Evolutionary conservation across 2,888 invertebrate species (phyloP).

Genomic region (Trichogramma dendrolimi): DNA sequence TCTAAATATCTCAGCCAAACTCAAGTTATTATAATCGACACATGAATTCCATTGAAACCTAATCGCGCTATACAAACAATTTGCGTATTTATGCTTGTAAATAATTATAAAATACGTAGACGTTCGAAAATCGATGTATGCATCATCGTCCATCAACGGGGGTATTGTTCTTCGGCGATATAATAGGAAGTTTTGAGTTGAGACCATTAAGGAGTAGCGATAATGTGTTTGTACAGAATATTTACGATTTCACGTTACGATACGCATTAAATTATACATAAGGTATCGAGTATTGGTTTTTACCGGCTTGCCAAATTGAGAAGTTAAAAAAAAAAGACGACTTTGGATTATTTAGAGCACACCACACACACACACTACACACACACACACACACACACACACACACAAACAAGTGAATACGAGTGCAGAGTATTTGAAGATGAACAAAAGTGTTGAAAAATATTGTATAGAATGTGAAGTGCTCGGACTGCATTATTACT

Average conservation of each 20-base stretch:
- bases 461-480: no score
- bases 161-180: no score
- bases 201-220: not conserved
- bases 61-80: constrained; percentile 12
- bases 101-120: constrained; percentile 8
- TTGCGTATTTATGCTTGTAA: constrained; percentile 17
- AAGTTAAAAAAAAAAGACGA: constrained; percentile 1
- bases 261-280: constrained; percentile 8
- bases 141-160: no score
- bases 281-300: not conserved
- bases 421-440: no score
- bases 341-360: not conserved
- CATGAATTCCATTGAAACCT: no score
- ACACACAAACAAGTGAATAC: no score
- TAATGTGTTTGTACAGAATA: constrained; percentile 18
- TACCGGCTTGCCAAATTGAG: constrained; percentile 13
- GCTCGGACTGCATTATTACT: no score
- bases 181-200: constrained; percentile 2
- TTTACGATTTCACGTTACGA: constrained; percentile 1
- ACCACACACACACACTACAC: no score
- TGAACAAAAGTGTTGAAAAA: no score
- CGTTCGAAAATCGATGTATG: not conserved
- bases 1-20: constrained; percentile 24
- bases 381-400: no score
- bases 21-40: no score